Conservation (phyloP, 1,140 invertebrate genomes). For the Plectrocnemia conspersa region DNA sequence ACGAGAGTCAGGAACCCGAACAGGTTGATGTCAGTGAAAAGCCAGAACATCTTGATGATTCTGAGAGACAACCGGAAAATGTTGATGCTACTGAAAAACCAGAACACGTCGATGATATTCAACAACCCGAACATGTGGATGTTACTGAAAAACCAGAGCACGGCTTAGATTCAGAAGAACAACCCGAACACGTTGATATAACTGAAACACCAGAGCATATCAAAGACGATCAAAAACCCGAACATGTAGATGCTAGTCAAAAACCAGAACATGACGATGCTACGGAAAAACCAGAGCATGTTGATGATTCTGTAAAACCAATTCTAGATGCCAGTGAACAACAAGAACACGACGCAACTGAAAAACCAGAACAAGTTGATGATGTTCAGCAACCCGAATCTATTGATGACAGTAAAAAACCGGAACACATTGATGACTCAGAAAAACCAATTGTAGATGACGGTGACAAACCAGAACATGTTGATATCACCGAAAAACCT, state of each 20-base stretch:
- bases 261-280: not conserved
- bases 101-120: constrained; percentile 8
- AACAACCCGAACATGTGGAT: constrained; percentile 18
- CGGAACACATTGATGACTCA: not conserved
- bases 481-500: not conserved
- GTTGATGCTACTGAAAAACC: constrained; percentile 9
- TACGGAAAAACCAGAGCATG: not conserved
- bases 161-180: constrained; percentile 1
- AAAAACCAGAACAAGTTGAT: no score
- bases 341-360: not conserved
- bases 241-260: no score
- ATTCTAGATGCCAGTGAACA: no score
- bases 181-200: constrained; percentile 2
- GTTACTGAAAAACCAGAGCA: constrained; percentile 3
- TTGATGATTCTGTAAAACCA: not conserved
- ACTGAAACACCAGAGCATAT: no score
- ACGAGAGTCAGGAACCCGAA: not conserved
- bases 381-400: no score
- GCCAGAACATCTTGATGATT: not conserved
- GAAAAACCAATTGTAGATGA: constrained; percentile 4
- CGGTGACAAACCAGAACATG: no score
- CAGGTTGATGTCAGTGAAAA: not conserved
- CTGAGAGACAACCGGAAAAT: constrained; percentile 2
- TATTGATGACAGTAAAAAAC: not conserved
- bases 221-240: no score